phyloP scores from a whole-genome alignment of 2,797 vertebrate genomes.

The Pseudopleuronectes americanus region DNA sequence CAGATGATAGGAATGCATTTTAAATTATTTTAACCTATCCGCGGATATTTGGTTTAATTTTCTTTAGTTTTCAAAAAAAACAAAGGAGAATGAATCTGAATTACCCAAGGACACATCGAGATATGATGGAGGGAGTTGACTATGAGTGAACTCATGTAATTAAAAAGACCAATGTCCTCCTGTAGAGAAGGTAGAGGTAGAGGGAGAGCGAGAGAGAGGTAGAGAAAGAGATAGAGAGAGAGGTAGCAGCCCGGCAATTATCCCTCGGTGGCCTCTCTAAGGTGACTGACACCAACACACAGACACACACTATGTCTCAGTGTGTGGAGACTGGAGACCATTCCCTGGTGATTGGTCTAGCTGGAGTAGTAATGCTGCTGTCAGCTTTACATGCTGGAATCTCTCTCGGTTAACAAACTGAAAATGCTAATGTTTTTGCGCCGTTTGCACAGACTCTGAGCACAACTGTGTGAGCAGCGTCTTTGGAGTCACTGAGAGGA shows the following conservation, averaged over 20 bases:
- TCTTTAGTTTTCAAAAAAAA: not conserved
- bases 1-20: not conserved
- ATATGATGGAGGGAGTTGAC: slow-evolving; percentile 6
- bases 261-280: slow-evolving; percentile 32
- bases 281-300: slow-evolving; percentile 31
- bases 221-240: not conserved
- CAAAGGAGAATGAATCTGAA: not conserved
- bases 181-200: slow-evolving; percentile 14
- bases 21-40: not conserved
- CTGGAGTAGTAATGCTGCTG: slow-evolving; percentile 39
- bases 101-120: not conserved
- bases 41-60: not conserved
- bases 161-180: slow-evolving; percentile 48
- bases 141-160: slow-evolving; percentile 36
- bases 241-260: slow-evolving; percentile 50
- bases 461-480: slow-evolving; percentile 11
- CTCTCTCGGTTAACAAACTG: slow-evolving; percentile 29
- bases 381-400: slow-evolving; percentile 36
- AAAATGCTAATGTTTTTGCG: slow-evolving; percentile 26
- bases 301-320: slow-evolving; percentile 13
- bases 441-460: slow-evolving; percentile 19
- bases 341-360: slow-evolving; percentile 32
- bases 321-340: not conserved
- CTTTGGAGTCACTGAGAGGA: slow-evolving; percentile 37
- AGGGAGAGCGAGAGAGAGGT: slow-evolving; percentile 19